A percentile compares a stretch with the other conserved stretches of the same genome.
Evolutionary conservation across 2,888 invertebrate genomes (phyloP).

Genomic region (Euplexia lucipara): DNA sequence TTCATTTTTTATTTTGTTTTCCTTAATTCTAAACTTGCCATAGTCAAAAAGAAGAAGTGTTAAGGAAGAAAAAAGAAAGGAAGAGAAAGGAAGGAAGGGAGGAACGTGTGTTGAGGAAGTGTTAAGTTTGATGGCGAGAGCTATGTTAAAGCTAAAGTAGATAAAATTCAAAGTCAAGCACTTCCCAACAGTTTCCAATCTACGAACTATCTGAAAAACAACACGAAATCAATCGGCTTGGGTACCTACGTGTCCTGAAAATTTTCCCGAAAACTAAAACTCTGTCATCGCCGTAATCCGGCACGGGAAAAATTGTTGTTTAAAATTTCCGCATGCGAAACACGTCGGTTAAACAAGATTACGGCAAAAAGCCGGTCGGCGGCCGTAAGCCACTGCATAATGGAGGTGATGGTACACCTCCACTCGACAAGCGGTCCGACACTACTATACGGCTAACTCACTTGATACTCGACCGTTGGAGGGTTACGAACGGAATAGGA

Average conservation of each 20-base stretch:
- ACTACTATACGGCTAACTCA: slow-evolving; percentile 47
- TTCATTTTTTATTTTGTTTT: too few species aligned
- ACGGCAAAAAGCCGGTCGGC: slow-evolving; percentile 70
- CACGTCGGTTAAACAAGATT: slow-evolving; percentile 77
- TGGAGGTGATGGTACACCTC: slow-evolving; percentile 66
- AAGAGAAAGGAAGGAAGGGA: too few species aligned
- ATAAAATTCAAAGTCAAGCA: not conserved
- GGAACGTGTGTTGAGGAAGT: too few species aligned
- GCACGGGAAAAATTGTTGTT: slow-evolving; percentile 68
- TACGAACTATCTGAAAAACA: slow-evolving; percentile 28
- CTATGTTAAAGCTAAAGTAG: not conserved
- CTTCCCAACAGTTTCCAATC: slow-evolving; percentile 7
- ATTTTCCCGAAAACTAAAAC: slow-evolving; percentile 48
- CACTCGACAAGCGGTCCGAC: slow-evolving; percentile 57
- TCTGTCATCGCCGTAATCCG: slow-evolving; percentile 67
- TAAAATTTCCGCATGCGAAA: slow-evolving; percentile 72
- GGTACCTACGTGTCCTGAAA: slow-evolving; percentile 39
- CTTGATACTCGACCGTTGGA: slow-evolving; percentile 46
- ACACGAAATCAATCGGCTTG: slow-evolving; percentile 57
- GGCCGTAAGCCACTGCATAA: slow-evolving; percentile 76
- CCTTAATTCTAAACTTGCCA: too few species aligned
- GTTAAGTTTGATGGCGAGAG: too few species aligned
- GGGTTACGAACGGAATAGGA: slow-evolving; percentile 15
- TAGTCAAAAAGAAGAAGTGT: too few species aligned
- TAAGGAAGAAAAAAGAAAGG: too few species aligned